These are phyloP conservation scores for Fissipunctia ypsillon DNA, from an alignment of 2,888 invertebrate genomes.

Conservation along the genomic window DNA sequence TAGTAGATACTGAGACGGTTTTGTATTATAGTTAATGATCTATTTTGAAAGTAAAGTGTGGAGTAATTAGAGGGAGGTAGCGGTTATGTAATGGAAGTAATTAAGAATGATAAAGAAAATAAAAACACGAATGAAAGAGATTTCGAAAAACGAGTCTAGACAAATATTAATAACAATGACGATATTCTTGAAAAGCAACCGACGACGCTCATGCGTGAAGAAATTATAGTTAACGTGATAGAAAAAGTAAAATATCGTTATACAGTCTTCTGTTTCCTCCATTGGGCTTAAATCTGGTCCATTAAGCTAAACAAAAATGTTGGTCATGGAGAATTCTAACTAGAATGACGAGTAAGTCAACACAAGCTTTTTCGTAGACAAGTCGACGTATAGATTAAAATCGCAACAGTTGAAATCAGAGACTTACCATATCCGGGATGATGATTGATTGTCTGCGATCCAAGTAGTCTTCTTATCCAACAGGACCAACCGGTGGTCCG, in stretches of 20 bases:
- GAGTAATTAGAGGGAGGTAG: conserved; percentile 52
- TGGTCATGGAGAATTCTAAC: background rate
- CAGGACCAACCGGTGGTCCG: too few species aligned
- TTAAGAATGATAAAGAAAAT: background rate
- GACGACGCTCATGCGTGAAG: background rate
- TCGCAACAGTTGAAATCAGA: background rate
- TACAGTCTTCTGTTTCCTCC: background rate
- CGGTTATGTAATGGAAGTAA: conserved; percentile 11
- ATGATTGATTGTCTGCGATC: too few species aligned
- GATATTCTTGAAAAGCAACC: background rate
- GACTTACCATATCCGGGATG: conserved; percentile 1
- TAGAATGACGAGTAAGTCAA: background rate
- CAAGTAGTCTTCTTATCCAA: background rate
- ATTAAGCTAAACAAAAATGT: background rate
- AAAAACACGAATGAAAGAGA: too few species aligned
- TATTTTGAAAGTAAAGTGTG: conserved; percentile 78
- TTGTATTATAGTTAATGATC: conserved; percentile 77
- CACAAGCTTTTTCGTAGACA: background rate
- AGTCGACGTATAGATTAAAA: background rate
- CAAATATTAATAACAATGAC: background rate
- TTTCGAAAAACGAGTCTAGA: background rate
- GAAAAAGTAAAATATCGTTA: background rate
- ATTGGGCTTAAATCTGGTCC: background rate
- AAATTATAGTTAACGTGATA: background rate
- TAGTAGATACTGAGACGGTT: conserved; percentile 81